Evolutionary conservation across 64 coral and sea anemone species (phyloP), one percentile per base, ranked within the genome.

Genomic region (Catalaphyllia jardinei): DNA sequence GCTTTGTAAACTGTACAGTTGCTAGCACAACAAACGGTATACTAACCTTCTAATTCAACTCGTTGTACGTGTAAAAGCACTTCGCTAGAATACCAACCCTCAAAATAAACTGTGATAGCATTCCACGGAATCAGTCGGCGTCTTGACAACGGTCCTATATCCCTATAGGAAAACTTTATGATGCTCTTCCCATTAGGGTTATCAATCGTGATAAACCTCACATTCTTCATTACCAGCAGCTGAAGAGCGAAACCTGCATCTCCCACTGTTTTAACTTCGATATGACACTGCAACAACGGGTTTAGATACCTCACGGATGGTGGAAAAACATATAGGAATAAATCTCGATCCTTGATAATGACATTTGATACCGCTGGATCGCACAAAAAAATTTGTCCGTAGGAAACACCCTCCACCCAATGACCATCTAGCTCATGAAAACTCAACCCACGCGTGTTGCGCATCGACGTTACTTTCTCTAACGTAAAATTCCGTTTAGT

Each of bases 311-410:
- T 55, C 10, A 62, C 0, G 9, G 18, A 33, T 29, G 59, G 79
- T 33, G 13, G 24, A 33, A 10, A 62, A 81, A 81, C 19, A 24
- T 81, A 81, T 29, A 81, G 0, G 18, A 63, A 81, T 17, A 81
- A 10, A 8, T 35, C 55, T 20, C n/a, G 54, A 31, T 81, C 17
- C 6, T 6, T 31, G 2, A 81, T 3, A 19, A 14, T 14, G 4
- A 81, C 51, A 4, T 10, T 28, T 62, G 27, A 35, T 35, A 3
- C 18, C 2, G 27, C 79, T 28, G 20, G 8, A 62, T 12, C 55
- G 4, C 79, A 81, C 24, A 62, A 27, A 27, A 62, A 10, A 31
- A 62, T 18, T 62, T 81, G 79, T 81, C 79, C 79, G 25, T 81
- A 62, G 1, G 57, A 33, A 29, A 81, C 0, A 27, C 79, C 79